Conservation (phyloP, 2,113 vertebrate species). For the Cairina moschata region DNA sequence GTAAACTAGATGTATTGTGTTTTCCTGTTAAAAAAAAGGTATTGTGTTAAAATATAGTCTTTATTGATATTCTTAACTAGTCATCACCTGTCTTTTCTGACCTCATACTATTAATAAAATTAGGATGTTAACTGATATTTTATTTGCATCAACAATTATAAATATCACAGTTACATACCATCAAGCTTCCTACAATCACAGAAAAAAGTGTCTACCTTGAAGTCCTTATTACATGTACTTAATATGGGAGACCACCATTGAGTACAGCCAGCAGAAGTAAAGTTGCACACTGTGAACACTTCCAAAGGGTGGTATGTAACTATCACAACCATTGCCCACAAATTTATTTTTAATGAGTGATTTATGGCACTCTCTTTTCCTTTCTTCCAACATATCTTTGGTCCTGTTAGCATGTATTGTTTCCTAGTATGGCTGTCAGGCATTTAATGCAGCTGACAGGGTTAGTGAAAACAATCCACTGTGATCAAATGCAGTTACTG, state of each 20-base stretch:
- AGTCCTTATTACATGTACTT: not conserved
- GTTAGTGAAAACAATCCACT: not conserved
- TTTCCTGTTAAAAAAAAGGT: not conserved
- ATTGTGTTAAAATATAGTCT: not conserved
- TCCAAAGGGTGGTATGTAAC: not conserved
- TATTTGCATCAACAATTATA: not conserved
- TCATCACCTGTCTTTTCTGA: not conserved
- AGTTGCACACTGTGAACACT: not conserved
- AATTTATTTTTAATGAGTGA: not conserved
- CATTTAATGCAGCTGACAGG: not conserved
- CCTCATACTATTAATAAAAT: not conserved
- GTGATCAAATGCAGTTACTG: not conserved
- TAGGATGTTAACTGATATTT: not conserved
- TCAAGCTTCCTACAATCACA: not conserved
- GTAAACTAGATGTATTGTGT: not conserved
- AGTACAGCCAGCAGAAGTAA: not conserved
- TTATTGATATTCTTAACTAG: not conserved
- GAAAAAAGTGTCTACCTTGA: not conserved
- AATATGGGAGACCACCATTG: not conserved
- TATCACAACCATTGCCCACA: not conserved
- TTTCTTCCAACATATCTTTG: not conserved
- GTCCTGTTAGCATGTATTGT: not conserved
- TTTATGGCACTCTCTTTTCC: not conserved
- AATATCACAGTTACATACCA: not conserved
- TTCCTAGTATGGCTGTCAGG: not conserved